Conservation (phyloP, 2,113 vertebrate genomes). For the Scopus umbretta region DNA sequence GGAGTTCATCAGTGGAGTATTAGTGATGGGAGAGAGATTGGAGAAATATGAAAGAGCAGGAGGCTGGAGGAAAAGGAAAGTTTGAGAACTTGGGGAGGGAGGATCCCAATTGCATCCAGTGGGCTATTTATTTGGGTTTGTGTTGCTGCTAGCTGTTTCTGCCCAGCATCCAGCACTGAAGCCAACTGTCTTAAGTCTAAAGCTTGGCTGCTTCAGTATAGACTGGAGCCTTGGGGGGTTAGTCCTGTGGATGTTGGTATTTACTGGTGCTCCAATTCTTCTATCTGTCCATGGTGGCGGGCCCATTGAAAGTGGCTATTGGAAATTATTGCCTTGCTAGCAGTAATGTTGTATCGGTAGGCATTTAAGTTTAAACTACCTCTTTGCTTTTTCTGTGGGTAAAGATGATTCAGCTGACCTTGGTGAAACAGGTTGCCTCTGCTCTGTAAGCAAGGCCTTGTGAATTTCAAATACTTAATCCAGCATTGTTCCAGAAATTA, state of each 20-base stretch:
- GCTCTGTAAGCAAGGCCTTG: not conserved
- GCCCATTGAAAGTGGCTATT: not conserved
- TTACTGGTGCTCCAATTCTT: not conserved
- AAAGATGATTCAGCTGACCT: not conserved
- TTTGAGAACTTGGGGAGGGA: not conserved
- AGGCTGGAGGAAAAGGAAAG: not conserved
- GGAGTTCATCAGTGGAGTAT: not conserved
- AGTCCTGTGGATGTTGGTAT: not conserved
- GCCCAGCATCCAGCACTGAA: not conserved
- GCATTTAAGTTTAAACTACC: not conserved
- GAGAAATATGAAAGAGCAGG: not conserved
- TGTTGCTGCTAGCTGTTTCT: not conserved
- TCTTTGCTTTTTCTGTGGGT: not conserved
- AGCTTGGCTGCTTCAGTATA: not conserved
- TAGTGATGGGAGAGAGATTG: not conserved
- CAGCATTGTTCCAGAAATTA: not conserved
- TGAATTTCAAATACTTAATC: not conserved
- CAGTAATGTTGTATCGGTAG: not conserved
- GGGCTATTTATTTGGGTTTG: not conserved
- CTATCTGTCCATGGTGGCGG: fast-evolving
- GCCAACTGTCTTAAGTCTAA: not conserved
- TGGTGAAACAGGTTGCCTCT: not conserved
- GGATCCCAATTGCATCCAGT: not conserved
- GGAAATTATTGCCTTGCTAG: not conserved
- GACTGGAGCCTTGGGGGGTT: not conserved